Conservation (phyloP, 2,113 vertebrate genomes). For the Spheniscus mendiculus region DNA sequence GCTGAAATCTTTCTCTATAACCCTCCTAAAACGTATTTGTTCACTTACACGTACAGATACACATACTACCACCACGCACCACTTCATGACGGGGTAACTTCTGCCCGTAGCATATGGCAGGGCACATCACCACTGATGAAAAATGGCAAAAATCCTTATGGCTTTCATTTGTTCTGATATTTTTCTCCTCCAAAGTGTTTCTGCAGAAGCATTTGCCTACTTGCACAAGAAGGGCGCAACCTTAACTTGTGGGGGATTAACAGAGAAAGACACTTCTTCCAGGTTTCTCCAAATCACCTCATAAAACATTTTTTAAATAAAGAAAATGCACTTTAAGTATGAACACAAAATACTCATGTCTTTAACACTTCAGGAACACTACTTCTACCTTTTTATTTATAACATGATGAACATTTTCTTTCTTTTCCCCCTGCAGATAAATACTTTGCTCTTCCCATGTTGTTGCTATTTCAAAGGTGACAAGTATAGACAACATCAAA, state of each 20-base stretch:
- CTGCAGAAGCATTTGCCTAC: neutral
- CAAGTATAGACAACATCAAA: neutral
- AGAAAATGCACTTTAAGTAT: neutral
- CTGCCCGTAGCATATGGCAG: neutral
- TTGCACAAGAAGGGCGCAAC: neutral
- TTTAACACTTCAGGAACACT: neutral
- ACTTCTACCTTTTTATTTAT: neutral
- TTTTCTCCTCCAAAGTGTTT: neutral
- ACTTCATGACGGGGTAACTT: neutral
- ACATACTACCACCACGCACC: neutral
- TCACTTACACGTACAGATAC: fast-evolving
- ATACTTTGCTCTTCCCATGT: neutral
- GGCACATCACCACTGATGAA: neutral
- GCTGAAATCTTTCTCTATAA: no score
- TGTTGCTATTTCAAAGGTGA: neutral
- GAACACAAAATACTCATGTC: neutral
- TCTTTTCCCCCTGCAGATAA: neutral
- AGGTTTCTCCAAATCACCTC: neutral
- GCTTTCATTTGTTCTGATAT: fast-evolving
- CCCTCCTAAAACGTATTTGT: neutral
- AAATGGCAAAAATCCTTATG: neutral
- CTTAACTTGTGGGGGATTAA: neutral
- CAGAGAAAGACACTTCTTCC: neutral
- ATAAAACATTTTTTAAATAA: neutral
- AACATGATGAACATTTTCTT: neutral